These are phyloP conservation scores for Catocala fraxini DNA, from an alignment of 2,888 invertebrate genomes.

Conservation along the genomic window DNA sequence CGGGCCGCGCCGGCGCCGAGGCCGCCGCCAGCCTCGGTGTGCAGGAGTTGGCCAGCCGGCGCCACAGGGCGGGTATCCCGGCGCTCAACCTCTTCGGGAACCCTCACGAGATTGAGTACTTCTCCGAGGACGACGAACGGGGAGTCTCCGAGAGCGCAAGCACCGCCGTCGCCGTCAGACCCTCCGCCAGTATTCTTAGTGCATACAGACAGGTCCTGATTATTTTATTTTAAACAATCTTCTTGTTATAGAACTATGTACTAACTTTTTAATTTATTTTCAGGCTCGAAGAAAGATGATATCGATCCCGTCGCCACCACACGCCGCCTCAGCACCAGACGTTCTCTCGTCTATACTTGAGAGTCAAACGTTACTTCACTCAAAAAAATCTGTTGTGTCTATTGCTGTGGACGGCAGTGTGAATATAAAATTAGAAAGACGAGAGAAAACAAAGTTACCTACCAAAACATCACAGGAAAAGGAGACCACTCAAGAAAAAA, in stretches of 20 bases:
- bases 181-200: constrained; percentile 78
- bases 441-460: constrained; percentile 17
- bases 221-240: too few relatives aligned
- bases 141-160: constrained; percentile 63
- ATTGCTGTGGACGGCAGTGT: constrained; percentile 89
- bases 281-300: constrained; percentile 85
- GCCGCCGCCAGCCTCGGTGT: constrained; percentile 22
- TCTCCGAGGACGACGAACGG: constrained; percentile 83
- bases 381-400: constrained; percentile 87
- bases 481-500: constrained; percentile 40
- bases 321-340: constrained; percentile 85
- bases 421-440: constrained; percentile 76
- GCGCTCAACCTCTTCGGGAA: constrained; percentile 88
- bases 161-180: constrained; percentile 76
- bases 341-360: constrained; percentile 91
- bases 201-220: constrained; percentile 74
- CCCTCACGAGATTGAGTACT: constrained; percentile 91
- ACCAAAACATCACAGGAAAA: constrained; percentile 20
- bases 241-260: too few relatives aligned
- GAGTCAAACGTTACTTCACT: constrained; percentile 91
- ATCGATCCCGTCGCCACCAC: constrained; percentile 73
- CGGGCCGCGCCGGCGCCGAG: constrained; percentile 12
- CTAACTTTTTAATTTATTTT: constrained; percentile 8
- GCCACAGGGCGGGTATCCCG: constrained; percentile 62
- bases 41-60: constrained; percentile 43